Evolutionary conservation across 2,113 vertebrate species (phyloP), one percentile per base, ranked within the genome.

Genomic region (Cynoglossus semilaevis): DNA sequence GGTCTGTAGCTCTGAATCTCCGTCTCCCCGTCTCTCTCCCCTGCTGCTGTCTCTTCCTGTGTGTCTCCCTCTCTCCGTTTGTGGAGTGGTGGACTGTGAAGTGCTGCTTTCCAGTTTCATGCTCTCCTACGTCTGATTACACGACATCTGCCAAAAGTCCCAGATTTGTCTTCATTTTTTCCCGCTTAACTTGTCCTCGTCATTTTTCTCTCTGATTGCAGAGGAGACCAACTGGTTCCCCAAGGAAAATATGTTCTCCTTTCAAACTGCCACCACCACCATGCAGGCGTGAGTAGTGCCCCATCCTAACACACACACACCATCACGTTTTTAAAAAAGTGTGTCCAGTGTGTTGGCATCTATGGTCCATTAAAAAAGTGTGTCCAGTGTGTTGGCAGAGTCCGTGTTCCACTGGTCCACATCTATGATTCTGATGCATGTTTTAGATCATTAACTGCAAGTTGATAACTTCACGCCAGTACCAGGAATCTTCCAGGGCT

Each of bases 211-310:
- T 79, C 41, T 58, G 77, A 64, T 88, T 89, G 46, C 88, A 98
- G 97, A 98, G 15, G 95, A 98, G 14, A 90, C 91, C 41, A 97
- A 93, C 81, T 99, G 97, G 97, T 96, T 96, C 86, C 97, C 96
- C 29, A 99, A 96, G 77, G 96, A 99, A 82, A 98, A 94, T 60
- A 94, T 98, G 88, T 97, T 98, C 91, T 93, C 87, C 87, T 98
- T 99, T 87, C 95, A 97, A 79, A 96, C 96, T 1, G 95, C 97
- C 60, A 95, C 94, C 54, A 98, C 97, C 63, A 98, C 97, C 91
- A 97, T 98, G 93, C 97, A 99, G 91, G 97, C 97, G 97, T 99
- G 88, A 98, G 97, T 29, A 29, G 6, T 94, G 71, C 53, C 38
- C 41, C 35, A 36, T 44, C 17, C 29, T 22, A 29, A 29, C 8